A percentile compares a stretch with the other conserved stretches of the same genome.
These are phyloP conservation scores for Spea hammondii DNA, from an alignment of 2,797 vertebrate genomes.

Conservation along the genomic window DNA sequence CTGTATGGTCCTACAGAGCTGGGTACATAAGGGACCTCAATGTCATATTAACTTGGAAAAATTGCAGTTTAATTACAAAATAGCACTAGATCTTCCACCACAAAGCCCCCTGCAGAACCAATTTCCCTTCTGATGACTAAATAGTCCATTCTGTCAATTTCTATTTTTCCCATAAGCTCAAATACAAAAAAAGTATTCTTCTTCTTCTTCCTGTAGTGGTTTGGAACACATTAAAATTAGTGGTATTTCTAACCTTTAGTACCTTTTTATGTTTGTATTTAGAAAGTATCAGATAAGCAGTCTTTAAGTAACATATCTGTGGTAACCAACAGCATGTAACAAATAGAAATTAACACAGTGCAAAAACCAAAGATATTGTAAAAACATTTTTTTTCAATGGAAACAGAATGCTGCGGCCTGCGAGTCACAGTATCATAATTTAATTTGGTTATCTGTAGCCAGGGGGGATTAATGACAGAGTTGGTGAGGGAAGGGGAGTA, in stretches of 20 bases:
- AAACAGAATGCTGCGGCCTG: not conserved
- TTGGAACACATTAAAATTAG: constrained; percentile 4
- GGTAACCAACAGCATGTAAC: constrained; percentile 27
- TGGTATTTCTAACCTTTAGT: constrained; percentile 9
- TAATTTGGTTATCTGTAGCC: constrained; percentile 1
- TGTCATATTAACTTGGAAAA: too few relatives aligned
- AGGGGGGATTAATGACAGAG: not conserved
- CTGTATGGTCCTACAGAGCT: too few relatives aligned
- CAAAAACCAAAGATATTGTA: constrained; percentile 15
- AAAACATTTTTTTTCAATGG: constrained; percentile 6
- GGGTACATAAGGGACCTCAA: too few relatives aligned
- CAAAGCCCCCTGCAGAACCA: not conserved
- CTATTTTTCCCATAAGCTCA: not conserved
- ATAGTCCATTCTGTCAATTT: not conserved
- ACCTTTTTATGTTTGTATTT: constrained; percentile 7
- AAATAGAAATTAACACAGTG: constrained; percentile 36
- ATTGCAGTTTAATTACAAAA: too few relatives aligned
- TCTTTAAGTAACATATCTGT: not conserved
- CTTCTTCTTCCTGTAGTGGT: not conserved
- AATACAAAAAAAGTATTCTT: not conserved
- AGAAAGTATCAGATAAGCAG: not conserved
- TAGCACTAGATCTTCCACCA: too few relatives aligned
- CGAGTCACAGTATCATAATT: not conserved
- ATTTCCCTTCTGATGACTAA: not conserved
- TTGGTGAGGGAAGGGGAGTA: not conserved